These are phyloP conservation scores for Hippoglossus stenolepis DNA, from an alignment of 2,113 vertebrate genomes.

Conservation along the genomic window DNA sequence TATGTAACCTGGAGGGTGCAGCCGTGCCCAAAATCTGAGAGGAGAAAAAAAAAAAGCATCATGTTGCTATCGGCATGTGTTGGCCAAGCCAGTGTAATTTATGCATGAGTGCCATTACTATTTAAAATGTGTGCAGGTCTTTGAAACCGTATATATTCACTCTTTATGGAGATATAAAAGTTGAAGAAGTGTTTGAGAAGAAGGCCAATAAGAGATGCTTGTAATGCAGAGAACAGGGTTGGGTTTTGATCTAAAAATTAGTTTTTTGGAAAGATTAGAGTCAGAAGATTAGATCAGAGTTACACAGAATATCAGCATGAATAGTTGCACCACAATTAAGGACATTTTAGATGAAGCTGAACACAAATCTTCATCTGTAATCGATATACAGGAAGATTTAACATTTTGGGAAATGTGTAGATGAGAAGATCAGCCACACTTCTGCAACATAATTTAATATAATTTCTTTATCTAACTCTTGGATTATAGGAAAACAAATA, in stretches of 20 bases:
- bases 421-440: too few relatives aligned
- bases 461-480: neutral
- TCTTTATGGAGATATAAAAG: neutral
- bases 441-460: neutral
- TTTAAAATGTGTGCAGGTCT: constrained; percentile 20
- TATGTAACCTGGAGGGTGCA: constrained; percentile 12
- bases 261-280: neutral
- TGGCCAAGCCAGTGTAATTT: neutral
- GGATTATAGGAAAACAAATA: neutral
- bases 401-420: too few relatives aligned
- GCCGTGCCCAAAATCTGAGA: constrained; percentile 4
- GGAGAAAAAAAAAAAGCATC: neutral
- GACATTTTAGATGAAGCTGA: too few relatives aligned
- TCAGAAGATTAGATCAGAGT: too few relatives aligned
- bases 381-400: too few relatives aligned
- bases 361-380: too few relatives aligned
- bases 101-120: constrained; percentile 3
- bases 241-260: neutral
- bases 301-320: too few relatives aligned
- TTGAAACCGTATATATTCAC: neutral
- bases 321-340: too few relatives aligned
- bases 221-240: neutral
- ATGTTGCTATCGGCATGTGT: neutral
- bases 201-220: too few relatives aligned
- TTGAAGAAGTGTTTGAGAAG: neutral